A percentile compares a stretch with the other conserved stretches of the same genome.
These are phyloP conservation scores for Berghia stephanieae DNA, from an alignment of 1,140 invertebrate species.

Conservation along the genomic window DNA sequence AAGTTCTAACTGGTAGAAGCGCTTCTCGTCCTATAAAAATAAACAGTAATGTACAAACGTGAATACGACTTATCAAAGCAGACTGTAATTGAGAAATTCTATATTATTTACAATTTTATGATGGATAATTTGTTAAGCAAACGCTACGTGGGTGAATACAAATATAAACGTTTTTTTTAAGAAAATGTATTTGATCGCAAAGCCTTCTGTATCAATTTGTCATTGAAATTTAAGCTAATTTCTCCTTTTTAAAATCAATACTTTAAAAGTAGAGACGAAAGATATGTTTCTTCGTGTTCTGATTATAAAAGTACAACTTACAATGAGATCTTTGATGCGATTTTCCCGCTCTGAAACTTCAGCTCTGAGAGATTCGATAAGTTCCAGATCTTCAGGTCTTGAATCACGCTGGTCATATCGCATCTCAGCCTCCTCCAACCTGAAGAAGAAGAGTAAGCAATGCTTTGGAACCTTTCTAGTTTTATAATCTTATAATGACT, in stretches of 20 bases:
- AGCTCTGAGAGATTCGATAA: slow-evolving; percentile 60
- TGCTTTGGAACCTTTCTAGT: too few species aligned
- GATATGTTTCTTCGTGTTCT: neutral
- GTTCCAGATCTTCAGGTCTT: slow-evolving; percentile 63
- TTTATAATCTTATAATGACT: too few species aligned
- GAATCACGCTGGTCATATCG: slow-evolving; percentile 63
- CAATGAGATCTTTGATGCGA: slow-evolving; percentile 62
- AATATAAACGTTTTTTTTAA: too few species aligned
- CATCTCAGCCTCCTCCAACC: slow-evolving; percentile 63
- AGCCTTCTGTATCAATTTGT: too few species aligned
- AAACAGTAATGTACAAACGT: neutral
- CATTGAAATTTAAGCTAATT: too few species aligned
- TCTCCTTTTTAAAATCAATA: neutral
- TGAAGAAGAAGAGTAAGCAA: slow-evolving; percentile 36
- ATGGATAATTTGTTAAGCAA: too few species aligned
- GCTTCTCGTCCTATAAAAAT: slow-evolving; percentile 63
- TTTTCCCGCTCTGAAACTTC: slow-evolving; percentile 56
- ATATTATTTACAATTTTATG: too few species aligned
- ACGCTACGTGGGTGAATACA: too few species aligned
- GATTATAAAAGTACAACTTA: slow-evolving; percentile 36
- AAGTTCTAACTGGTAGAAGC: slow-evolving; percentile 66
- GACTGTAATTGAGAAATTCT: neutral
- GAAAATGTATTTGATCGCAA: too few species aligned
- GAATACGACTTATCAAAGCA: neutral
- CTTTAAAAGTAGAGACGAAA: neutral